Percentiles rank a stretch among this genome's conserved stretches.
Conservation (phyloP, 2,113 vertebrate species). For the Alaudala cheleensis region DNA sequence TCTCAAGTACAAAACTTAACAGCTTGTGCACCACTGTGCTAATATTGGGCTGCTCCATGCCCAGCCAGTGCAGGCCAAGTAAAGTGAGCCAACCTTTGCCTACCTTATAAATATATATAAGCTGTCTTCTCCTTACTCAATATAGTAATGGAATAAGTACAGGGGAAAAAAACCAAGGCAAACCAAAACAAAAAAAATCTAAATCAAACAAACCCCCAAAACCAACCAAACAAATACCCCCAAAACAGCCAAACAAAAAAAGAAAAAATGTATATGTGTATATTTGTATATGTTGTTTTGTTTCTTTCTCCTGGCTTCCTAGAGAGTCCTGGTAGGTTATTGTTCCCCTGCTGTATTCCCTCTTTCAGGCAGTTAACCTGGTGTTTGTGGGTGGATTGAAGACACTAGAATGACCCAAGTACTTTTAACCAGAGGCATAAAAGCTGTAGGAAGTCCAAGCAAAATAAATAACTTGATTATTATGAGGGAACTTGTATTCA, state of each 20-base stretch:
- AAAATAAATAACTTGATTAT: background rate
- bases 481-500: background rate
- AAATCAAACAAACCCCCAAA: fast-evolving
- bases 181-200: fast-evolving
- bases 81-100: background rate
- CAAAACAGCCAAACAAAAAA: no score
- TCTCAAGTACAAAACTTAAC: background rate
- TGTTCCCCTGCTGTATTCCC: background rate
- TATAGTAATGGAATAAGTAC: background rate
- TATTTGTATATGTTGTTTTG: background rate
- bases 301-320: background rate
- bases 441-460: background rate
- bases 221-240: fast-evolving
- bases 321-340: background rate
- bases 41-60: background rate
- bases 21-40: background rate
- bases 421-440: background rate
- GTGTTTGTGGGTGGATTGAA: fast-evolving
- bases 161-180: fast-evolving
- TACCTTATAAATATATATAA: background rate
- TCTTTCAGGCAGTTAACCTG: background rate
- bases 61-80: background rate
- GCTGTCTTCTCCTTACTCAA: background rate
- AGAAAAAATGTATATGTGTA: fast-evolving
- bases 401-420: background rate